These are phyloP conservation scores for Nephotettix cincticeps DNA, from an alignment of 1,140 invertebrate genomes.

Conservation along the genomic window DNA sequence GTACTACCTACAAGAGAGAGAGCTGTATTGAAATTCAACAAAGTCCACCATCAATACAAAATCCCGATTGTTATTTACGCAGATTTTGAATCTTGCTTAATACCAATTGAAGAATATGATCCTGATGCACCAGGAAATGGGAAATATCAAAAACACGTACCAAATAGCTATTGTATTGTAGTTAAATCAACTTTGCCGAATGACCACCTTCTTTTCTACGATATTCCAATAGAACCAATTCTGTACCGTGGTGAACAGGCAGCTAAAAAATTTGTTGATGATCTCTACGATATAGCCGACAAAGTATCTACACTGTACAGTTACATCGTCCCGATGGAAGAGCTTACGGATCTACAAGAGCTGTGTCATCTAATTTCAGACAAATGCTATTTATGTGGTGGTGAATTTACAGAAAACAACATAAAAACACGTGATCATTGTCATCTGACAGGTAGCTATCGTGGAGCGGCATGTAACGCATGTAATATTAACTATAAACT, in stretches of 20 bases:
- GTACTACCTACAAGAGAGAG: not conserved
- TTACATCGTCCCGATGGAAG: not conserved
- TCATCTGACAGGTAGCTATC: slow-evolving; percentile 32
- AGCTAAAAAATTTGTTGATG: not conserved
- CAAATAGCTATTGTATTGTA: not conserved
- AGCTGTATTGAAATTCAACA: not conserved
- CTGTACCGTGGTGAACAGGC: not conserved
- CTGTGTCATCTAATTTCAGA: no score
- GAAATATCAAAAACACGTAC: not conserved
- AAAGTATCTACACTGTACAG: not conserved
- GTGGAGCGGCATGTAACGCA: slow-evolving; percentile 12
- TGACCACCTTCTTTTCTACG: not conserved
- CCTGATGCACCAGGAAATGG: not conserved
- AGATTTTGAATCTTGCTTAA: not conserved
- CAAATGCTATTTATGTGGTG: not conserved
- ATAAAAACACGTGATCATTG: slow-evolving; percentile 32
- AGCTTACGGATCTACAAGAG: not conserved
- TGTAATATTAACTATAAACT: slow-evolving; percentile 31
- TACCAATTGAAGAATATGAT: not conserved
- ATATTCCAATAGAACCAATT: not conserved
- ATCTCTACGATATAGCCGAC: not conserved
- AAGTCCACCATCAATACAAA: not conserved
- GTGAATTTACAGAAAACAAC: not conserved
- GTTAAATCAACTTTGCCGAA: not conserved
- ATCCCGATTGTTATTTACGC: not conserved